These are phyloP conservation scores for Zoanthus sociatus DNA, from an alignment of 92 coral and sea anemone species.

Conservation along the genomic window DNA sequence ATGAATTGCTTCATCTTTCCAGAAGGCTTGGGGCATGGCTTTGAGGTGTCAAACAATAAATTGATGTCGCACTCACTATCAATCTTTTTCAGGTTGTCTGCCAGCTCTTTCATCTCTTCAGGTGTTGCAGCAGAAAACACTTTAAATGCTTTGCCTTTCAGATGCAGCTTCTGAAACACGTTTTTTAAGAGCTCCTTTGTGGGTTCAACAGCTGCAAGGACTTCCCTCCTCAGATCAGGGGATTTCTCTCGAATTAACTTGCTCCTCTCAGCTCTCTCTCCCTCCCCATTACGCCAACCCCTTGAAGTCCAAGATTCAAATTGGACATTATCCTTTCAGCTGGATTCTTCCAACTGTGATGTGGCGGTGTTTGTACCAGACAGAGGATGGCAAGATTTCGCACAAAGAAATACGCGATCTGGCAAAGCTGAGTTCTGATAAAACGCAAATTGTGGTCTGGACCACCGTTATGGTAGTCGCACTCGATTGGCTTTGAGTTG, in stretches of 20 bases:
- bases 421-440: constrained; percentile 46
- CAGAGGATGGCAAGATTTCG: constrained; percentile 48
- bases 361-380: constrained; percentile 62
- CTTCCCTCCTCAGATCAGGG: constrained; percentile 44
- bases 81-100: constrained; percentile 42
- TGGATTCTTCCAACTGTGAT: constrained; percentile 60
- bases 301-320: constrained; percentile 65
- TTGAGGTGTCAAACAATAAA: constrained; percentile 32
- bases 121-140: constrained; percentile 44
- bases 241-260: constrained; percentile 39
- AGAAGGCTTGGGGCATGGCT: constrained; percentile 49
- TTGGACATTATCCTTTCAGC: constrained; percentile 67
- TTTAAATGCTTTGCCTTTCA: constrained; percentile 54
- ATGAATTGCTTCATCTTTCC: constrained; percentile 48
- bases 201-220: constrained; percentile 51
- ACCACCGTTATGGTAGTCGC: constrained; percentile 63
- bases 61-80: constrained; percentile 44
- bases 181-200: constrained; percentile 53
- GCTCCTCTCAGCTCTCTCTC: constrained; percentile 47
- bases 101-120: constrained; percentile 50
- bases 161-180: constrained; percentile 56
- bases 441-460: constrained; percentile 62
- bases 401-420: constrained; percentile 57
- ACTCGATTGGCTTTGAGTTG: constrained; percentile 37
- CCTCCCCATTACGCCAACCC: constrained; percentile 52